phyloP scores from a whole-genome alignment of 2,888 invertebrate species.

The Clostera curtula region DNA sequence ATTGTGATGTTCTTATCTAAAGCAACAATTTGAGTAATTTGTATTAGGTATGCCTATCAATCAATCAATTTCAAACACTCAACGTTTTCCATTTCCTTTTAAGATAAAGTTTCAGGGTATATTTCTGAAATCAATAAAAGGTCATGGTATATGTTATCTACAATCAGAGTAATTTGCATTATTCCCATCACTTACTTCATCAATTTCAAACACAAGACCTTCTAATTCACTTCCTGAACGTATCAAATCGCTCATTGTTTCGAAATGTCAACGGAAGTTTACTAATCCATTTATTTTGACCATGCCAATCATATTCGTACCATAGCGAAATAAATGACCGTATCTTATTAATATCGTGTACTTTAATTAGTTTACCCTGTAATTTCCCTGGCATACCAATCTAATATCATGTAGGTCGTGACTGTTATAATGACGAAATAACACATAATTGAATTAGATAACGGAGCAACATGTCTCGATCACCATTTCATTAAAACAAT shows the following conservation, averaged over 20 bases:
- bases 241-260: background rate
- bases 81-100: too few relatives aligned
- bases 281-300: background rate
- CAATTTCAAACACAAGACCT: slow-evolving; percentile 5
- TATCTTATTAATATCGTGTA: slow-evolving; percentile 10
- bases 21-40: too few relatives aligned
- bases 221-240: background rate
- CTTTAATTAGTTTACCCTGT: slow-evolving; percentile 22
- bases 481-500: slow-evolving; percentile 36
- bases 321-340: slow-evolving; percentile 3
- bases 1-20: too few relatives aligned
- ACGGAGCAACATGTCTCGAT: slow-evolving; percentile 44
- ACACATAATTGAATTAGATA: slow-evolving; percentile 65
- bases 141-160: too few relatives aligned
- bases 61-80: too few relatives aligned
- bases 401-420: slow-evolving; percentile 47
- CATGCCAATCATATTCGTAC: background rate
- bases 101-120: too few relatives aligned
- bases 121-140: too few relatives aligned
- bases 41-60: too few relatives aligned
- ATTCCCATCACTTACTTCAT: slow-evolving; percentile 14
- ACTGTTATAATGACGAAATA: slow-evolving; percentile 51
- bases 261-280: background rate
- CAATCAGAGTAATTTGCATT: slow-evolving; percentile 6
- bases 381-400: slow-evolving; percentile 45